Evolutionary conservation across 2,113 vertebrate genomes (phyloP).

Genomic region (Sinocyclocheilus maitianheensis): DNA sequence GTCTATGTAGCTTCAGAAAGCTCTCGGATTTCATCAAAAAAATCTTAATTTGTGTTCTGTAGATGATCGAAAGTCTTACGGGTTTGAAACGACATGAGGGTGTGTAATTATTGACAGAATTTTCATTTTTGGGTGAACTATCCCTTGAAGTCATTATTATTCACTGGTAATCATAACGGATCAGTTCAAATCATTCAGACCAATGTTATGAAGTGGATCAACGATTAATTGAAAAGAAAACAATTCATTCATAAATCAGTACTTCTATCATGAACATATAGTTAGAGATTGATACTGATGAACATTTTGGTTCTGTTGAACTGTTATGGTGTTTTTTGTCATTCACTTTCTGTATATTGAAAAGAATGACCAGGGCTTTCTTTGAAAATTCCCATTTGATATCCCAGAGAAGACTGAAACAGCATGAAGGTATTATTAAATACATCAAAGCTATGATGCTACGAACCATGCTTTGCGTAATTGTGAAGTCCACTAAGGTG

Average conservation of each 20-base stretch:
- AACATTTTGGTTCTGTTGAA: too few relatives aligned
- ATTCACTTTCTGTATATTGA: not conserved
- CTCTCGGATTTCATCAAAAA: not conserved
- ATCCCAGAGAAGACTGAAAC: not conserved
- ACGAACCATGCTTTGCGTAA: not conserved
- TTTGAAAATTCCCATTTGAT: not conserved
- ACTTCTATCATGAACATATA: too few relatives aligned
- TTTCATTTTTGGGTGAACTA: too few relatives aligned
- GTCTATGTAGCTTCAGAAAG: too few relatives aligned
- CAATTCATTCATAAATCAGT: too few relatives aligned
- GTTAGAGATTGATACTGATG: too few relatives aligned
- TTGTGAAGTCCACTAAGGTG: not conserved
- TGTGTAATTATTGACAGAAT: too few relatives aligned
- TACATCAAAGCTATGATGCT: not conserved
- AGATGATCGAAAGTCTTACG: not conserved
- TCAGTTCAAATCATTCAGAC: too few relatives aligned
- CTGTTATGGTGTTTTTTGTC: not conserved
- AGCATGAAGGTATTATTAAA: not conserved
- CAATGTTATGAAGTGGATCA: too few relatives aligned
- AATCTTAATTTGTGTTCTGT: not conserved
- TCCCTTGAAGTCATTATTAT: too few relatives aligned
- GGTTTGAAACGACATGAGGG: not conserved
- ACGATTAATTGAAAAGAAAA: too few relatives aligned
- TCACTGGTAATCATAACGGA: too few relatives aligned
- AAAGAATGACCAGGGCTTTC: not conserved